A percentile compares a stretch with the other conserved stretches of the same genome.
Conservation (phyloP, 1,140 invertebrate species). For the Rhopalosiphum maidis region DNA sequence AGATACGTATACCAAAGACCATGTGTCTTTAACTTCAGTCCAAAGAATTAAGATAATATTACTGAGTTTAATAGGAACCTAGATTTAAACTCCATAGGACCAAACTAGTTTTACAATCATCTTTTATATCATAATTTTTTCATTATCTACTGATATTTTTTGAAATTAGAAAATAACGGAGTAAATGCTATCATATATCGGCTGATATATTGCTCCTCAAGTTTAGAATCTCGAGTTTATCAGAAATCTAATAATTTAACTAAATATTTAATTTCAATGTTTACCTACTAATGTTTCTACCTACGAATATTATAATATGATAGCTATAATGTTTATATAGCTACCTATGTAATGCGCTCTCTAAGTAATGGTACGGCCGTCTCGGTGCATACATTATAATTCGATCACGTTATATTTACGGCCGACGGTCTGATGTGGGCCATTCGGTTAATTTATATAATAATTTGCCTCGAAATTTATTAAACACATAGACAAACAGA, state of each 20-base stretch:
- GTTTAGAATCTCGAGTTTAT: background rate
- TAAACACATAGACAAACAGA: slow-evolving; percentile 34
- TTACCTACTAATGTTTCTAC: background rate
- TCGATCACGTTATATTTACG: slow-evolving; percentile 24
- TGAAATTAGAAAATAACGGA: background rate
- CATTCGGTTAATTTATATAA: background rate
- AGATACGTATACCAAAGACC: background rate
- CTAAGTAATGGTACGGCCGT: background rate
- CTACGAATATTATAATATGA: background rate
- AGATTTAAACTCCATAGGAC: background rate
- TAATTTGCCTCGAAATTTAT: slow-evolving; percentile 18
- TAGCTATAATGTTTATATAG: background rate
- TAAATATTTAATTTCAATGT: background rate
- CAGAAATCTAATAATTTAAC: background rate
- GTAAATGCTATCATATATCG: background rate
- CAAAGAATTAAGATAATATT: background rate
- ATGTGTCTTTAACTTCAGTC: background rate
- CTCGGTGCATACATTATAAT: background rate
- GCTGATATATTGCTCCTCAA: background rate
- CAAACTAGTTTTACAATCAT: background rate
- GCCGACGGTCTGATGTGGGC: slow-evolving; percentile 34
- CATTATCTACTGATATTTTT: background rate
- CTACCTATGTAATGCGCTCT: background rate
- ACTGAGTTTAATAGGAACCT: background rate
- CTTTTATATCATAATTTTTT: background rate